phyloP scores from a whole-genome alignment of 35 echinoderm and acorn worm genomes.

The Chiridota heheva region DNA sequence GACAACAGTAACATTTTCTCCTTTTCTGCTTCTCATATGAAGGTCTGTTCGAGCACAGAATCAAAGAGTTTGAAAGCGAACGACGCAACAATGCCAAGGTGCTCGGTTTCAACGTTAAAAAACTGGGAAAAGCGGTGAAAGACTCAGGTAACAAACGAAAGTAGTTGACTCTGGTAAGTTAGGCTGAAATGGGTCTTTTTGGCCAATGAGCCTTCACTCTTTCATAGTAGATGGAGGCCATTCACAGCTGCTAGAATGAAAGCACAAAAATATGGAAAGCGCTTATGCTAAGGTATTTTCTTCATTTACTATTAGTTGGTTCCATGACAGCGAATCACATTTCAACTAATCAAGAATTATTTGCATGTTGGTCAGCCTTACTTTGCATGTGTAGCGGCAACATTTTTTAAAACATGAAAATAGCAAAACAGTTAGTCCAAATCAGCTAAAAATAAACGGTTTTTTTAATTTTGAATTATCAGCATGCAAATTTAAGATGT shows the following conservation, averaged over 20 bases:
- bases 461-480: no score
- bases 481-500: no score
- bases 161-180: no score
- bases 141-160: constrained; percentile 12
- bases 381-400: no score
- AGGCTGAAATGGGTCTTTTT: no score
- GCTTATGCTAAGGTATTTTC: background rate
- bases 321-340: background rate
- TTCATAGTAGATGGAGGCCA: background rate
- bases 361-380: no score
- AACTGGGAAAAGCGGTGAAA: constrained; percentile 68
- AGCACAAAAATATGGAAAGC: background rate
- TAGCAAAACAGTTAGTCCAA: no score
- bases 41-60: constrained; percentile 87
- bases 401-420: no score
- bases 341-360: no score
- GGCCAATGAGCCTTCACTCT: background rate
- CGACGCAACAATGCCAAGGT: constrained; percentile 53
- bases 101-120: constrained; percentile 83
- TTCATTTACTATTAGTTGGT: background rate
- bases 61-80: constrained; percentile 64
- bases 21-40: background rate
- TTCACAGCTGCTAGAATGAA: background rate
- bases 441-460: no score
- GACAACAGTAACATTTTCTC: background rate